phyloP scores from a whole-genome alignment of 2,888 invertebrate genomes.

The Protula sp. region DNA sequence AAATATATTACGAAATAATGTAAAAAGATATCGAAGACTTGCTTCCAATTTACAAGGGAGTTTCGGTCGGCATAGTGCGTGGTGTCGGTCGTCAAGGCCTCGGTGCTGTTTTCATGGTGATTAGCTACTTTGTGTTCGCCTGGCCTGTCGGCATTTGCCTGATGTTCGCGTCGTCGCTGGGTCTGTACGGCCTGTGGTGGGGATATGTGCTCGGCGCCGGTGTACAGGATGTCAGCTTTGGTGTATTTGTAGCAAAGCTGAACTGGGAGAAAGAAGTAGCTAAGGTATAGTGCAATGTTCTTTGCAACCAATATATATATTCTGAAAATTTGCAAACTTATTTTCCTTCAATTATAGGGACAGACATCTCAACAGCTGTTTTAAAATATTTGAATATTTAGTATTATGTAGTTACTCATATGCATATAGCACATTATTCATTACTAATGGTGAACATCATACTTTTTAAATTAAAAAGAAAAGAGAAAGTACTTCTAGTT shows the following conservation, averaged over 20 bases:
- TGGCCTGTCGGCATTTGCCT: conserved; percentile 27
- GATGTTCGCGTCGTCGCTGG: conserved; percentile 25
- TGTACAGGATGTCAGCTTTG: conserved; percentile 20
- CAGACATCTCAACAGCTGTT: too few species aligned
- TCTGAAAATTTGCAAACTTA: too few species aligned
- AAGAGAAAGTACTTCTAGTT: too few species aligned
- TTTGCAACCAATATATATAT: too few species aligned
- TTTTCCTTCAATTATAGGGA: too few species aligned
- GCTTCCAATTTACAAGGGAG: too few species aligned
- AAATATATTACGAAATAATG: neutral
- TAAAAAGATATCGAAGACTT: neutral
- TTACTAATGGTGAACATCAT: too few species aligned
- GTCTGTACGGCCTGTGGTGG: conserved; percentile 27
- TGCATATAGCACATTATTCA: too few species aligned
- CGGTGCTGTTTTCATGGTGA: conserved; percentile 25
- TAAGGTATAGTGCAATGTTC: too few species aligned
- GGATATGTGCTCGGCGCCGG: conserved; percentile 24
- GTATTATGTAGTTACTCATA: too few species aligned
- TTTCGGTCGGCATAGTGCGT: conserved; percentile 26
- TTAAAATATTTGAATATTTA: too few species aligned
- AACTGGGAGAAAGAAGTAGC: conserved; percentile 25
- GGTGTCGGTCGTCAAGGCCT: conserved; percentile 28
- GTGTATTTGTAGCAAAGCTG: conserved; percentile 20
- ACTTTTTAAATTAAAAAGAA: too few species aligned
- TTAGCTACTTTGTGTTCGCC: conserved; percentile 23